Percentiles rank a stretch among this genome's conserved stretches.
Conservation (phyloP, 2,888 invertebrate genomes). For the Herminia tarsipennalis region DNA sequence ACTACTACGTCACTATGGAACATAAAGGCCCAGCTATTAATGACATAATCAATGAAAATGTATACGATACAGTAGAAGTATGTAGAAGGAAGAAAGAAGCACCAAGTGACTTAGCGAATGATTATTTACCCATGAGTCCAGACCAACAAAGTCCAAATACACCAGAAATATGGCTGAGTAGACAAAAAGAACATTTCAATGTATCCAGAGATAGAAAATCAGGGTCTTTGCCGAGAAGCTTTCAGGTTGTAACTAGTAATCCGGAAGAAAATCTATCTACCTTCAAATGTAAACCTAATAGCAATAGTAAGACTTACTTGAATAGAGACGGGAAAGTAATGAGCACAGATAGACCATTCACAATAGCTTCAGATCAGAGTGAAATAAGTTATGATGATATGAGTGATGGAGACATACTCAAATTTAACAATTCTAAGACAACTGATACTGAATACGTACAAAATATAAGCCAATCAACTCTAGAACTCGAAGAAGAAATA, state of each 20-base stretch:
- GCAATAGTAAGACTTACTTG: slow-evolving; percentile 81
- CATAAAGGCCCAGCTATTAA: slow-evolving; percentile 52
- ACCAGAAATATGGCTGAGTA: slow-evolving; percentile 90
- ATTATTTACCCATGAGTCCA: slow-evolving; percentile 76
- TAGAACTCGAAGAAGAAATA: slow-evolving; percentile 81
- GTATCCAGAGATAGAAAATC: slow-evolving; percentile 89
- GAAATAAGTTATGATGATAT: slow-evolving; percentile 88
- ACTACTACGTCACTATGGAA: slow-evolving; percentile 74
- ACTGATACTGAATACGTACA: slow-evolving; percentile 66
- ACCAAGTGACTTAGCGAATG: slow-evolving; percentile 55
- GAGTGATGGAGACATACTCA: slow-evolving; percentile 75
- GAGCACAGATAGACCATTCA: slow-evolving; percentile 88
- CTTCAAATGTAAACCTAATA: slow-evolving; percentile 76
- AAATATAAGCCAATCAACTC: slow-evolving; percentile 78
- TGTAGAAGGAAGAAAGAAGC: slow-evolving; percentile 70
- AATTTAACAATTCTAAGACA: slow-evolving; percentile 72
- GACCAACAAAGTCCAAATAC: slow-evolving; percentile 85
- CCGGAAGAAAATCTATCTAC: slow-evolving; percentile 75
- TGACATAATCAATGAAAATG: slow-evolving; percentile 65
- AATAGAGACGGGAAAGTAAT: slow-evolving; percentile 87
- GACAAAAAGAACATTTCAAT: slow-evolving; percentile 89
- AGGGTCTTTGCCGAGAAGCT: slow-evolving; percentile 92
- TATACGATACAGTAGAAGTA: slow-evolving; percentile 76
- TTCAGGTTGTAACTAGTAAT: slow-evolving; percentile 87
- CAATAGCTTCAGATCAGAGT: slow-evolving; percentile 90